Conservation (phyloP, 2,888 invertebrate species). For the Laspeyria flexula region DNA sequence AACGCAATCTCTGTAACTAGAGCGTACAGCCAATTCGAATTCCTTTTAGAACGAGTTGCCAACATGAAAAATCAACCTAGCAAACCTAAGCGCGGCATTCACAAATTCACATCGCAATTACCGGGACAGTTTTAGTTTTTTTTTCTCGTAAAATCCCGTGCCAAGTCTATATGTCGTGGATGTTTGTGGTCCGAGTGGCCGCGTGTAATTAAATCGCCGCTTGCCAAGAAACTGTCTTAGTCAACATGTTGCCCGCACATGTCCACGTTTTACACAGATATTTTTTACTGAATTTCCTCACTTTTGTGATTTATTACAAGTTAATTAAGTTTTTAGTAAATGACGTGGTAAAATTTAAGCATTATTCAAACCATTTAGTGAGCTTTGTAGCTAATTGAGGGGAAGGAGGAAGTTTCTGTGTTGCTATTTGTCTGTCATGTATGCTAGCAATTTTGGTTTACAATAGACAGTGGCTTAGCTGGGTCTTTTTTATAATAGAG, state of each 20-base stretch:
- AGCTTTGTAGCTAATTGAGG: too few species aligned
- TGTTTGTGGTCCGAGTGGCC: conserved; percentile 49
- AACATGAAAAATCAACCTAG: conserved; percentile 22
- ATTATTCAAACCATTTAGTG: too few species aligned
- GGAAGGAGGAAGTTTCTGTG: too few species aligned
- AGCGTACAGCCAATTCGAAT: conserved; percentile 21
- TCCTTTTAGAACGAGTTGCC: conserved; percentile 13
- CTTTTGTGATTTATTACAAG: background rate
- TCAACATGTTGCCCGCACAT: conserved; percentile 43
- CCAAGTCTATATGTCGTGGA: conserved; percentile 44
- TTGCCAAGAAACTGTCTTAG: conserved; percentile 49
- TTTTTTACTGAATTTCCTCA: background rate
- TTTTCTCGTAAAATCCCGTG: conserved; percentile 38
- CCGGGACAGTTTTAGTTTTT: conserved; percentile 43
- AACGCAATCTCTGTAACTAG: conserved; percentile 16
- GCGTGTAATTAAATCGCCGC: conserved; percentile 49
- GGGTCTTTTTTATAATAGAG: too few species aligned
- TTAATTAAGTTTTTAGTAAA: background rate
- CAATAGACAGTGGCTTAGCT: too few species aligned
- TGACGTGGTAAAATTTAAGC: too few species aligned
- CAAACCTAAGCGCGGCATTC: conserved; percentile 37
- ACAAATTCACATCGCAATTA: conserved; percentile 54
- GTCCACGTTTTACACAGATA: conserved; percentile 24
- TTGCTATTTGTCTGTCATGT: too few species aligned
- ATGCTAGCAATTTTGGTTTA: too few species aligned